These are phyloP conservation scores for Tarsius wallacei DNA, from an alignment of 2,797 vertebrate species.

Conservation along the genomic window DNA sequence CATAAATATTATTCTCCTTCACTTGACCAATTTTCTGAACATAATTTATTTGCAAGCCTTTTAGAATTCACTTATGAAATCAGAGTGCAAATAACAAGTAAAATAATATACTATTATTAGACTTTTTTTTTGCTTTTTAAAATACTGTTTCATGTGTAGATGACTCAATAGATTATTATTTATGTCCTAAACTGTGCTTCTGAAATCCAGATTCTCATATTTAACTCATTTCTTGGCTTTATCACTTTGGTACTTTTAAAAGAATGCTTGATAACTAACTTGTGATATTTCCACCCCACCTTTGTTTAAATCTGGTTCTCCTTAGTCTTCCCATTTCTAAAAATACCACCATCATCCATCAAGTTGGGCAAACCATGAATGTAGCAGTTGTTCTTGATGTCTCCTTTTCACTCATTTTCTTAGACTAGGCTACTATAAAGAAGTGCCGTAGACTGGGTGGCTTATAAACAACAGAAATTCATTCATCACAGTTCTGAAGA, in stretches of 20 bases:
- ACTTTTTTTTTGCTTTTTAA: not conserved
- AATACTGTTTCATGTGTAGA: not conserved
- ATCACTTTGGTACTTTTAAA: not conserved
- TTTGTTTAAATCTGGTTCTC: not conserved
- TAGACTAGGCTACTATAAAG: not conserved
- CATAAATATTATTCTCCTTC: not conserved
- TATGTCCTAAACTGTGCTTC: conserved; percentile 2
- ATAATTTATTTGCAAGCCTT: not conserved
- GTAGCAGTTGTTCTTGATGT: not conserved
- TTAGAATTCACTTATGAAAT: conserved; percentile 39
- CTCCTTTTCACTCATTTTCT: not conserved
- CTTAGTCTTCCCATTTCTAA: not conserved
- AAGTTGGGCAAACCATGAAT: not conserved
- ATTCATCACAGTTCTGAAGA: not conserved
- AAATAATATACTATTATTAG: not conserved
- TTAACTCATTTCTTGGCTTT: conserved; percentile 1
- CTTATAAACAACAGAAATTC: not conserved
- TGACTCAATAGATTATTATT: not conserved
- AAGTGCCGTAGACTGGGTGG: not conserved
- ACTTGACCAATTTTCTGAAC: not conserved
- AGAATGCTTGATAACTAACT: not conserved
- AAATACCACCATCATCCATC: not conserved
- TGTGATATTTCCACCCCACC: not conserved
- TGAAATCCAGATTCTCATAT: not conserved
- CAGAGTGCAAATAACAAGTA: not conserved